Percentiles rank a stretch among this genome's conserved stretches.
Conservation (phyloP, 2,113 vertebrate species). For the cat (Felis catus) region F.catus_Fca126_mat1.0 CM031415.1:91345001-91345500, state of each 20-base stretch:
- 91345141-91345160: background rate
- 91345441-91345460: background rate
- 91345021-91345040: background rate
- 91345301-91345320: background rate
- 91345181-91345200: background rate
- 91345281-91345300: background rate
- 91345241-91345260: background rate
- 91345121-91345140: background rate
- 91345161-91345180: background rate
- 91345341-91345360: background rate
- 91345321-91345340: background rate
- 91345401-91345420: background rate
- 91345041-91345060: background rate
- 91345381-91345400: background rate
- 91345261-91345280: background rate
- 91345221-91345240: background rate
- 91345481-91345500: background rate
- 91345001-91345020: background rate
- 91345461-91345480: background rate
- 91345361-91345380: background rate
- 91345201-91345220: background rate
- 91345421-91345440: background rate
- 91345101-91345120: background rate
- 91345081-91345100: background rate
- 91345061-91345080: background rate